Percentiles rank a stretch among this genome's conserved stretches.
phyloP scores from a whole-genome alignment of 2,888 invertebrate genomes.

The Neoitamus cyanurus region DNA sequence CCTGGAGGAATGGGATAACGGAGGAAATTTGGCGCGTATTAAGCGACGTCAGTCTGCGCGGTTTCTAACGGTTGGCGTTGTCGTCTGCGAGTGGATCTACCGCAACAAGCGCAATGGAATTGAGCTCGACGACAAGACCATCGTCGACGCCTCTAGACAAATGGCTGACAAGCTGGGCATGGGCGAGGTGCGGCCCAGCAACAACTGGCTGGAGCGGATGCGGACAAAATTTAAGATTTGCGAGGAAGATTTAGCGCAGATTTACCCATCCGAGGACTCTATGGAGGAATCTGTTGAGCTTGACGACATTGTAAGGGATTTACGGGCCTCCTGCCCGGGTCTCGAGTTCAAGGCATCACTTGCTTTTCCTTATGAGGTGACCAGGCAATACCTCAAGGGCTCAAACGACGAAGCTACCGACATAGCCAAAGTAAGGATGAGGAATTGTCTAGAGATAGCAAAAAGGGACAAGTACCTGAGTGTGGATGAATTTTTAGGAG shows the following conservation, averaged over 20 bases:
- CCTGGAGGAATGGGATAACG: conserved; percentile 21
- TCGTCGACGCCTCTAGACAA: neutral
- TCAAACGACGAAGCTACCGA: neutral
- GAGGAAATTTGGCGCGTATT: neutral
- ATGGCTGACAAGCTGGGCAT: neutral
- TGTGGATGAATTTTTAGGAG: neutral
- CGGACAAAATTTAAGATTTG: conserved; percentile 39
- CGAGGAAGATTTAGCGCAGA: neutral
- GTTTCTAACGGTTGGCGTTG: neutral
- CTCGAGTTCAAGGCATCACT: neutral
- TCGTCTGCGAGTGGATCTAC: conserved; percentile 32
- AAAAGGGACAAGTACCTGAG: neutral
- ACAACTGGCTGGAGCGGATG: conserved; percentile 46
- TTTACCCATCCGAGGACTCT: neutral
- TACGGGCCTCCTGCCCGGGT: neutral
- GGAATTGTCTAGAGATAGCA: neutral
- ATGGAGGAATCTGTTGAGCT: conserved; percentile 38
- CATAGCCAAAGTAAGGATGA: conserved; percentile 12
- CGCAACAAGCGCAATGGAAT: conserved; percentile 22
- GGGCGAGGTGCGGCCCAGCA: neutral
- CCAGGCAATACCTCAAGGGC: neutral
- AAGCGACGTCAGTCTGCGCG: conserved; percentile 20
- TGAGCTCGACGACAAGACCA: neutral
- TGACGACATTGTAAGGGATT: conserved; percentile 48
- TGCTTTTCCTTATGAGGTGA: neutral